These are phyloP conservation scores for Trisateles emortualis DNA, from an alignment of 2,888 invertebrate species.

Conservation along the genomic window DNA sequence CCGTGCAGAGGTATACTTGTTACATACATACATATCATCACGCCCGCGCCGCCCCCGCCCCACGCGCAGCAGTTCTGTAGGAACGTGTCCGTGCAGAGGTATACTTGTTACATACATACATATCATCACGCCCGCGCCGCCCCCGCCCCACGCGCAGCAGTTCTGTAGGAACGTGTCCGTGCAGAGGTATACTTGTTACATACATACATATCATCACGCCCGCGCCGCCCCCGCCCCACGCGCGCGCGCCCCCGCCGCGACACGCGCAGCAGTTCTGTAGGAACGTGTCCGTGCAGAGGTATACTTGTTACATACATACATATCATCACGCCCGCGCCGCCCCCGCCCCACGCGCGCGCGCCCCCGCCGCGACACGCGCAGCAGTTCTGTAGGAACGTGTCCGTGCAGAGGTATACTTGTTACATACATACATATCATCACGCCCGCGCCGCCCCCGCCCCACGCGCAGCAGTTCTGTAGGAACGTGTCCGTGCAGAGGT, in stretches of 20 bases:
- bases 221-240: slow-evolving; percentile 33
- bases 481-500: slow-evolving; percentile 22
- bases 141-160: slow-evolving; percentile 42
- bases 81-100: slow-evolving; percentile 29
- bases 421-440: no score
- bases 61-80: slow-evolving; percentile 27
- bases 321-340: slow-evolving; percentile 65
- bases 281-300: slow-evolving; percentile 36
- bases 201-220: no score
- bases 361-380: neutral
- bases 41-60: no score
- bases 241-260: slow-evolving; percentile 64
- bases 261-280: slow-evolving; percentile 20
- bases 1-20: slow-evolving; percentile 28
- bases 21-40: no score
- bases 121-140: slow-evolving; percentile 59
- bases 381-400: slow-evolving; percentile 31
- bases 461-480: slow-evolving; percentile 21
- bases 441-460: neutral
- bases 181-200: no score
- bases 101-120: no score
- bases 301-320: neutral
- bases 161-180: slow-evolving; percentile 13
- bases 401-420: slow-evolving; percentile 29
- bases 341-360: no score